Base-by-base conservation (phyloP, 2,888 invertebrate genomes). In the Acanthopleura granulata region DNA sequence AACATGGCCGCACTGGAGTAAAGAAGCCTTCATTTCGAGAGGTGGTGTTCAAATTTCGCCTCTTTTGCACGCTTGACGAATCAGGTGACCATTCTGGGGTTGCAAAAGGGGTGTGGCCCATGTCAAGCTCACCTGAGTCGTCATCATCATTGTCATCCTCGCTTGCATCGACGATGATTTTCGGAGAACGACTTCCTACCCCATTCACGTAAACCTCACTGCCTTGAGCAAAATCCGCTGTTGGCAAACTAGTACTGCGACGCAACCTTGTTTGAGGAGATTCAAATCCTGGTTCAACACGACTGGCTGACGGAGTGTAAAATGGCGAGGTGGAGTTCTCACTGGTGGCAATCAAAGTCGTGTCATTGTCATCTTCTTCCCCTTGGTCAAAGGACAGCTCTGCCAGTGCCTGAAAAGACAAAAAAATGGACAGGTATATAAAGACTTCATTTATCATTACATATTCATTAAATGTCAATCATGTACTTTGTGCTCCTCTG, bases 171-270 rank as follows among this genome's bases (percentile, higher is more conserved):
- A 22, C 66, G 6, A 16, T 16, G 18, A 25, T 27, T 27, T 6
- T 22, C 16, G 16, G 66, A 66, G 15, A 18, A 27, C 25, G 29
- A 27, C 12, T 6, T 15, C 15, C 16, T 18, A 27, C 79, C 0
- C 80, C 80, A 72, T 81, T 77, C 57, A 76, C 73, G 69, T 81
- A 80, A 51, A 77, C 78, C 30, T 78, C 80, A 57, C 79, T 80
- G 27, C 77, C 77, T 73, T 80, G 80, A 6, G 79, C 78, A 50
- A 81, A 74, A 0, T 78, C 75, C 11, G 80, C 78, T 0, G 77
- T 75, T 18, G 81, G 81, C 12, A 81, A 78, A 70, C 81, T 81
- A 27, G 80, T 70, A 69, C 81, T 81, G 3, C 81, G 77, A 11
- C 81, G 49, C 25, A 27, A 27, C 29, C 66, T 9, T 66, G 66